Evolutionary conservation across 2,888 invertebrate genomes (phyloP).

Genomic region (Xiphydria camelus): DNA sequence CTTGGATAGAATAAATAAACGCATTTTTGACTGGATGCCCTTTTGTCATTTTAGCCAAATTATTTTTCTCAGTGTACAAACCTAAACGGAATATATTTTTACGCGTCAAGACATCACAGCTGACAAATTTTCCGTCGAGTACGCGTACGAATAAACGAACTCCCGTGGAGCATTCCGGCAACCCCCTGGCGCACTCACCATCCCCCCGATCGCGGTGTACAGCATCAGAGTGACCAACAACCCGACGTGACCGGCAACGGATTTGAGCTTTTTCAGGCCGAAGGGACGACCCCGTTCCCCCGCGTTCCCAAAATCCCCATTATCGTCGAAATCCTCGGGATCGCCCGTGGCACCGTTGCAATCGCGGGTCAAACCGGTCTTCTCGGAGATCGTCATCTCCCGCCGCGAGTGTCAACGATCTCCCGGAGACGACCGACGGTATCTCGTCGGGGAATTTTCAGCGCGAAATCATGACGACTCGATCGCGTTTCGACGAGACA

Average conservation of each 20-base stretch:
- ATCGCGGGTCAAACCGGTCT: not conserved
- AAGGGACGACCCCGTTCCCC: too few species aligned
- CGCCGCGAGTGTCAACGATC: not conserved
- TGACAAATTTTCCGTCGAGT: not conserved
- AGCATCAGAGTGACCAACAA: constrained; percentile 75
- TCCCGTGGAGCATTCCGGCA: constrained; percentile 6
- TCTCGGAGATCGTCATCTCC: not conserved
- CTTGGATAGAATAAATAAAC: too few species aligned
- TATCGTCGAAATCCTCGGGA: not conserved
- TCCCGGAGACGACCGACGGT: not conserved
- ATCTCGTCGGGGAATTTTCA: too few species aligned
- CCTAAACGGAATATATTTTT: too few species aligned
- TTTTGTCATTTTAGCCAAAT: too few species aligned
- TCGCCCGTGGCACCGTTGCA: not conserved
- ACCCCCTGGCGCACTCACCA: constrained; percentile 76
- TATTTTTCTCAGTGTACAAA: too few species aligned
- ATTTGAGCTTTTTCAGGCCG: constrained; percentile 61
- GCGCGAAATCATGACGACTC: too few species aligned
- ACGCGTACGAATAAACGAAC: not conserved
- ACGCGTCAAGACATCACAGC: constrained; percentile 6
- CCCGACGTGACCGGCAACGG: constrained; percentile 73
- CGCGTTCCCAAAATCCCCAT: not conserved
- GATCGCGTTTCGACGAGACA: too few species aligned
- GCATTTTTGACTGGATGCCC: too few species aligned
- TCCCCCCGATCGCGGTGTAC: constrained; percentile 78